Conservation (phyloP, 2,113 vertebrate genomes). For the Protobothrops mucrosquamatus region DNA sequence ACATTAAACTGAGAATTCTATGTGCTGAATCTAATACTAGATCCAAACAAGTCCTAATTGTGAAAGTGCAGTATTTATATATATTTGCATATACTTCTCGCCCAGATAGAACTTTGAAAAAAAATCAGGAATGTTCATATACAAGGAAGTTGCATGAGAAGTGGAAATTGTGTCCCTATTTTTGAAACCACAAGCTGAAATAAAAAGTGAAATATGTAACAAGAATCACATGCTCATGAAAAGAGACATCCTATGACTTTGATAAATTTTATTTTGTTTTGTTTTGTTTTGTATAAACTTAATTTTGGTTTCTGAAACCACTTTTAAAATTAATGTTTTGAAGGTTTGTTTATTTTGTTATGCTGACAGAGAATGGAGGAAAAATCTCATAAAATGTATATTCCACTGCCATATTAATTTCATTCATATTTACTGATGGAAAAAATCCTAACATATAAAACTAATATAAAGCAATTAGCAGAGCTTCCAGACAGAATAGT, state of each 20-base stretch:
- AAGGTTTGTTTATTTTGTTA: slow-evolving; percentile 1
- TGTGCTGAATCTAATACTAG: slow-evolving; percentile 10
- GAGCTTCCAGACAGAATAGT: background rate
- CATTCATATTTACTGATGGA: background rate
- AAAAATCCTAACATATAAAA: background rate
- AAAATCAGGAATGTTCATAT: slow-evolving; percentile 4
- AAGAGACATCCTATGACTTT: background rate
- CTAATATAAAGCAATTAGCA: background rate
- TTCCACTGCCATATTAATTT: background rate
- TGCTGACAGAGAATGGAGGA: background rate
- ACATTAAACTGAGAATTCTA: slow-evolving; percentile 20
- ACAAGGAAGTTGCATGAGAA: background rate
- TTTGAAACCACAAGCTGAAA: slow-evolving; percentile 14
- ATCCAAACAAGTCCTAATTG: background rate
- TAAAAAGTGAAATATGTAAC: background rate
- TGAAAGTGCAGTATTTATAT: slow-evolving; percentile 15
- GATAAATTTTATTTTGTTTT: background rate
- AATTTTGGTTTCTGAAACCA: background rate
- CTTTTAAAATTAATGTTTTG: background rate
- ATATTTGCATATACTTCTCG: background rate
- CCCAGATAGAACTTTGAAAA: background rate
- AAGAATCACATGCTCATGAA: background rate
- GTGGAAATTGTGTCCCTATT: background rate
- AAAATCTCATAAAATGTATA: background rate
- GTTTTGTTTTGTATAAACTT: background rate